Percentiles rank a stretch among this genome's conserved stretches.
These are phyloP conservation scores for Brachynemurus nebulosus DNA, from an alignment of 2,888 invertebrate species.

Conservation along the genomic window DNA sequence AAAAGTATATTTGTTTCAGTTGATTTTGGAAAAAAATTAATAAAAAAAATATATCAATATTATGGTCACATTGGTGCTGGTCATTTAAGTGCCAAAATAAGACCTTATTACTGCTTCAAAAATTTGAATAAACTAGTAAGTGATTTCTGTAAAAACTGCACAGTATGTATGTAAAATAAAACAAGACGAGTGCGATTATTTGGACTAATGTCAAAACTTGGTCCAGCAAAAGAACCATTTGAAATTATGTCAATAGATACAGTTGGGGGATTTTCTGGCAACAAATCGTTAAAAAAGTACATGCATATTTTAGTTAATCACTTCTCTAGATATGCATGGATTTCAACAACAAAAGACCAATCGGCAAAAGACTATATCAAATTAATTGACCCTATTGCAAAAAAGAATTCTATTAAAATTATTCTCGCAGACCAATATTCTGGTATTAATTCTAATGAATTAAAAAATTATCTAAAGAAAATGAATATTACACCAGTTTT, in stretches of 20 bases:
- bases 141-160: constrained; percentile 3
- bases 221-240: constrained; percentile 7
- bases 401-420: constrained; percentile 16
- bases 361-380: constrained; percentile 17
- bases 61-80: constrained; percentile 13
- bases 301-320: constrained; percentile 9
- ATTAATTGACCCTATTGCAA: constrained; percentile 15
- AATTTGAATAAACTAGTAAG: constrained; percentile 1
- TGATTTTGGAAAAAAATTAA: constrained; percentile 12
- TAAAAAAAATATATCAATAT: constrained; percentile 10
- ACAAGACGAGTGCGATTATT: not conserved
- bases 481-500: constrained; percentile 16
- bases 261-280: constrained; percentile 7
- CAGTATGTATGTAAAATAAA: constrained; percentile 7
- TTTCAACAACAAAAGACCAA: constrained; percentile 13
- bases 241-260: constrained; percentile 9
- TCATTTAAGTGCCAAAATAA: constrained; percentile 11
- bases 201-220: constrained; percentile 6
- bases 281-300: constrained; percentile 5
- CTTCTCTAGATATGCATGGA: constrained; percentile 13
- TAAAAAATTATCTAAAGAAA: constrained; percentile 17
- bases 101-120: constrained; percentile 12
- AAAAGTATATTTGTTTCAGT: constrained; percentile 12
- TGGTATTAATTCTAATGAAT: constrained; percentile 18
- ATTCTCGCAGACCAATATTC: constrained; percentile 19